Evolutionary conservation across 2,888 invertebrate genomes (phyloP).

Genomic region (Heliothis peltigera): DNA sequence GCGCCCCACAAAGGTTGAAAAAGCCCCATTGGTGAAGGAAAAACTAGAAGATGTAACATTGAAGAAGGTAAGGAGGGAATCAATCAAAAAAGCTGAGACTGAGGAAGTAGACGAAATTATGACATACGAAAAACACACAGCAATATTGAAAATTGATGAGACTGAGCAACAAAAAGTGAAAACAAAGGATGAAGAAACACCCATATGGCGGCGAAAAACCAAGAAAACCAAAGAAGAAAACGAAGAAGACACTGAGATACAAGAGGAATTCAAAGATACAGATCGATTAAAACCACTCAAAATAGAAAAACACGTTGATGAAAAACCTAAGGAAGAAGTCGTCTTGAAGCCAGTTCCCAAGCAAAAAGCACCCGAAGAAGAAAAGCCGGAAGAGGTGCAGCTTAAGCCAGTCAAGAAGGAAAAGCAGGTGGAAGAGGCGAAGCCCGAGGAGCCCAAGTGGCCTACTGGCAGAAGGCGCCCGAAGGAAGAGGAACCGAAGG

Average conservation of each 20-base stretch:
- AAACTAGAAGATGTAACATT: conserved; percentile 85
- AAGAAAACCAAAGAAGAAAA: conserved; percentile 55
- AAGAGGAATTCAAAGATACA: not conserved
- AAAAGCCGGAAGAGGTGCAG: conserved; percentile 11
- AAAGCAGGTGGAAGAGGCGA: conserved; percentile 12
- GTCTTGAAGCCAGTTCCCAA: conserved; percentile 23
- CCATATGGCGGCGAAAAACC: conserved; percentile 33
- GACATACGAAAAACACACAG: conserved; percentile 89
- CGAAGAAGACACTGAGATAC: conserved; percentile 78
- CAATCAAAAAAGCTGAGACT: conserved; percentile 77
- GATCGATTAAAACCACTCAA: no score
- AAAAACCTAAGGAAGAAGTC: conserved; percentile 20
- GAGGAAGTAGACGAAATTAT: conserved; percentile 88
- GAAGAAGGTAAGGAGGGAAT: conserved; percentile 79
- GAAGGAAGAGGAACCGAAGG: conserved; percentile 12
- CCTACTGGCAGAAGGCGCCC: conserved; percentile 17
- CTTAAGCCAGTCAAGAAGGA: conserved; percentile 13
- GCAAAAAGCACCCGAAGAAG: conserved; percentile 26
- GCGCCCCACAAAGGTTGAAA: conserved; percentile 90
- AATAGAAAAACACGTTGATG: not conserved
- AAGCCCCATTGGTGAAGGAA: conserved; percentile 88
- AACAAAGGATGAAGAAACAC: conserved; percentile 68
- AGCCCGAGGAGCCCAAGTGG: conserved; percentile 15
- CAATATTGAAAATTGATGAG: conserved; percentile 83
- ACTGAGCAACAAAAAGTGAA: conserved; percentile 76